Percentiles rank a stretch among this genome's conserved stretches.
These are phyloP conservation scores for rabbit (Oryctolagus cuniculus) DNA, from an alignment of 2,113 vertebrate species.

Conservation along the genomic window DNA sequence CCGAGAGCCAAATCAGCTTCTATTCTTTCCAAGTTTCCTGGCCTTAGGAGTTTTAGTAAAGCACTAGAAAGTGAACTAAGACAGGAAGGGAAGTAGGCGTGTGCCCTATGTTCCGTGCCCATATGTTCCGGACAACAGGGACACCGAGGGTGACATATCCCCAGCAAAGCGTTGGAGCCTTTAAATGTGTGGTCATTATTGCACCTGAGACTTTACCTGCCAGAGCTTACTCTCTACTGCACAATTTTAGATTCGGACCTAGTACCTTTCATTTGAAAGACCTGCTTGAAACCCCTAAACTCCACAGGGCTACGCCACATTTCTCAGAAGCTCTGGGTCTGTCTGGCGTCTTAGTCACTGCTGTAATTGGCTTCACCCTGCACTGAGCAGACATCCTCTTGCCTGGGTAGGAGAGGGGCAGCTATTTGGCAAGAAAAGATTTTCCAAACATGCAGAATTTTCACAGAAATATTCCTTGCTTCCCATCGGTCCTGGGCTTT, in stretches of 20 bases:
- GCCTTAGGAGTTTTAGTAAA: too few relatives aligned
- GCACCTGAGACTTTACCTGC: not conserved
- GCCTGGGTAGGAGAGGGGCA: not conserved
- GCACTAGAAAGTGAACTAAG: too few relatives aligned
- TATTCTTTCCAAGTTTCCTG: too few relatives aligned
- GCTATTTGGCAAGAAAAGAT: not conserved
- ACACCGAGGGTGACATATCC: not conserved
- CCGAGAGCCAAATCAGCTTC: too few relatives aligned
- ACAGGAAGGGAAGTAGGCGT: too few relatives aligned
- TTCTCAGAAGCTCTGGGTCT: not conserved
- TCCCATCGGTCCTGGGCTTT: not conserved
- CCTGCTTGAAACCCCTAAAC: not conserved
- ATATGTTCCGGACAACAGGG: not conserved
- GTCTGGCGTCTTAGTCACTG: not conserved
- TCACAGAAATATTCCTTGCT: not conserved
- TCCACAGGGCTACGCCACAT: not conserved
- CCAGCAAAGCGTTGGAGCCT: not conserved
- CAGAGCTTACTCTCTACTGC: not conserved
- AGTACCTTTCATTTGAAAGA: not conserved
- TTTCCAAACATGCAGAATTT: not conserved
- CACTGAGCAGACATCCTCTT: too few relatives aligned
- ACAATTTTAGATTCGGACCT: not conserved
- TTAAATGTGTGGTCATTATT: not conserved
- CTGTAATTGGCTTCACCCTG: not conserved
- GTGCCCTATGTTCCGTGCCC: accelerated